These are phyloP conservation scores for Carassius gibelio DNA, from an alignment of 2,113 vertebrate species.

Conservation along the genomic window DNA sequence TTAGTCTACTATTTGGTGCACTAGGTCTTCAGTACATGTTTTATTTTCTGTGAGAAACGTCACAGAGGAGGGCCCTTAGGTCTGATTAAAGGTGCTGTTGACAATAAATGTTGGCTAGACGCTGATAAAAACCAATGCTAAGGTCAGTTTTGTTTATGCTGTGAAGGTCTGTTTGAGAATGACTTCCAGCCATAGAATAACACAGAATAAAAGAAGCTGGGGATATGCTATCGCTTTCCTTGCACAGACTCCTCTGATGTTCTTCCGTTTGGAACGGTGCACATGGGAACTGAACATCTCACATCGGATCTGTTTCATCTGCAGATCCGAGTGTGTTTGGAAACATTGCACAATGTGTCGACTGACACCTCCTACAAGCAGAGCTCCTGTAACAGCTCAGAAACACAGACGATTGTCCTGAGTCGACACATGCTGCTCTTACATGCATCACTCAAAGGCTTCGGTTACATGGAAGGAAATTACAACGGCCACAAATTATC, in stretches of 20 bases:
- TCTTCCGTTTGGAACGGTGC: background rate
- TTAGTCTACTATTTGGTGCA: background rate
- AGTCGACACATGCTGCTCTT: background rate
- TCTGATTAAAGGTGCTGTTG: slow-evolving; percentile 4
- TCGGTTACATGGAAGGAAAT: slow-evolving; percentile 15
- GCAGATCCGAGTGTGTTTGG: background rate
- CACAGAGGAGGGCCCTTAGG: background rate
- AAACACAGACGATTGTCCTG: background rate
- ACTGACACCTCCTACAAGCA: background rate
- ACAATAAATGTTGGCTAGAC: background rate
- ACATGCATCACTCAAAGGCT: slow-evolving; percentile 20
- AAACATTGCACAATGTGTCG: background rate
- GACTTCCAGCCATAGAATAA: background rate
- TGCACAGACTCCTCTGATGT: background rate
- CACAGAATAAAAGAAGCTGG: background rate
- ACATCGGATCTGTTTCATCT: background rate
- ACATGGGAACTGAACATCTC: background rate
- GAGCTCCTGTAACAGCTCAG: background rate
- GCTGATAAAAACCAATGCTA: background rate
- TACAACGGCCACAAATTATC: background rate
- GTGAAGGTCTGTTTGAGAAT: background rate
- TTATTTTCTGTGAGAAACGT: background rate
- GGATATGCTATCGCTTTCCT: background rate
- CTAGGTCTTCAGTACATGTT: background rate
- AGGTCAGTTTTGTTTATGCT: slow-evolving; percentile 21